A percentile compares a stretch with the other conserved stretches of the same genome.
phyloP scores from a whole-genome alignment of 2,113 vertebrate species.

The Cyanoramphus novaezelandiae region DNA sequence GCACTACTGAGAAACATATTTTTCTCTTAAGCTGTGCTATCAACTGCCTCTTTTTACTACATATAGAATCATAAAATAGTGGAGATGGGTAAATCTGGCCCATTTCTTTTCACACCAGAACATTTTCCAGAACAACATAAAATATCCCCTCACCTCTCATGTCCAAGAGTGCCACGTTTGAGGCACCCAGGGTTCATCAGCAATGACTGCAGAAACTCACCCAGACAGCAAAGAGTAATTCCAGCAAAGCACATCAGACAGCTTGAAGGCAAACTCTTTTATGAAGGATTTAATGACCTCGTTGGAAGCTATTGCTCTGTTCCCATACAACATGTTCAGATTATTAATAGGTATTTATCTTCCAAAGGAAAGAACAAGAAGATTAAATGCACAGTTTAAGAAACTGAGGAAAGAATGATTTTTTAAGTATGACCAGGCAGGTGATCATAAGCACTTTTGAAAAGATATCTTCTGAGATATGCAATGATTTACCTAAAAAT shows the following conservation, averaged over 20 bases:
- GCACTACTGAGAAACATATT: background rate
- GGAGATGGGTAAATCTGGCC: background rate
- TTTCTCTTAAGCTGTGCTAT: background rate
- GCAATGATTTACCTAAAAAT: background rate
- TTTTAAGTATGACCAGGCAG: background rate
- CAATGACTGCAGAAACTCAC: background rate
- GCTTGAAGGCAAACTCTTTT: background rate
- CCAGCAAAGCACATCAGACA: background rate
- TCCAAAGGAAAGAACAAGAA: background rate
- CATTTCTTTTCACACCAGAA: background rate
- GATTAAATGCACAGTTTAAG: background rate
- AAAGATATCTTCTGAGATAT: background rate
- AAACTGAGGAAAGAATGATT: background rate
- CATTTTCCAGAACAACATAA: background rate
- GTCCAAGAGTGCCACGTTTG: fast-evolving
- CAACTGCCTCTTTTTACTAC: background rate
- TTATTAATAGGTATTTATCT: background rate
- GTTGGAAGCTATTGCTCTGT: background rate
- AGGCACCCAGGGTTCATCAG: background rate
- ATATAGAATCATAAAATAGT: background rate
- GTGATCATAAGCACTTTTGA: background rate
- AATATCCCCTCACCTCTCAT: background rate
- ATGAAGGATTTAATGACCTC: background rate
- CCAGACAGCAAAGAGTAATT: background rate
- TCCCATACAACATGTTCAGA: no score